Conservation (phyloP, 2,113 vertebrate genomes). For the Stegostoma tigrinum region DNA sequence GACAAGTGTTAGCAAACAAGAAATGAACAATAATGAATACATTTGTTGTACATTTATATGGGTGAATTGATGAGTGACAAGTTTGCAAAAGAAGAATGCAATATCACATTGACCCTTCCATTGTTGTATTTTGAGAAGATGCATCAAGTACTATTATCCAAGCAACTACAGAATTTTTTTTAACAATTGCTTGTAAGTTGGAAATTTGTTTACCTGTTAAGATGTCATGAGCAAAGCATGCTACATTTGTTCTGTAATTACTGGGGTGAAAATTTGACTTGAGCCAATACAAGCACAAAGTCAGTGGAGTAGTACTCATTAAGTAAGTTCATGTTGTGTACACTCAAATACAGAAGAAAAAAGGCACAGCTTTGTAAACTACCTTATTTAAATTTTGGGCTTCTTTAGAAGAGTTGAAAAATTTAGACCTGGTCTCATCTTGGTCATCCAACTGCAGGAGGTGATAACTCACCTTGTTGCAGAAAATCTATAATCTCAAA, state of each 20-base stretch:
- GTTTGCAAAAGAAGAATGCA: background rate
- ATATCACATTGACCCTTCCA: background rate
- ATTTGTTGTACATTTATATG: background rate
- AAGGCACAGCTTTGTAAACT: background rate
- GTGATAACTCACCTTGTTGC: background rate
- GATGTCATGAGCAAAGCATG: background rate
- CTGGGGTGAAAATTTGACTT: background rate
- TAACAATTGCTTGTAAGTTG: background rate
- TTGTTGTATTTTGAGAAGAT: background rate
- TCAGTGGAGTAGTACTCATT: background rate
- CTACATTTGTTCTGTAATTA: background rate
- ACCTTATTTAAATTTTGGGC: background rate
- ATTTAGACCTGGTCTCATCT: background rate
- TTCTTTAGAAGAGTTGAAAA: background rate
- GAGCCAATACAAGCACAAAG: background rate
- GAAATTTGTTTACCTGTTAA: background rate
- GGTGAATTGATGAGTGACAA: background rate
- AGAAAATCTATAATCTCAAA: background rate
- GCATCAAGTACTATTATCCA: background rate
- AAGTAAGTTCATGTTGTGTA: background rate
- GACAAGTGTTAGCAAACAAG: background rate
- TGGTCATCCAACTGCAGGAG: background rate
- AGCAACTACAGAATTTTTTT: background rate
- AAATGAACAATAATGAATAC: background rate
- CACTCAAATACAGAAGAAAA: background rate